Conservation (phyloP, 2,797 vertebrate genomes). For the Enteromius treurensis region DNA sequence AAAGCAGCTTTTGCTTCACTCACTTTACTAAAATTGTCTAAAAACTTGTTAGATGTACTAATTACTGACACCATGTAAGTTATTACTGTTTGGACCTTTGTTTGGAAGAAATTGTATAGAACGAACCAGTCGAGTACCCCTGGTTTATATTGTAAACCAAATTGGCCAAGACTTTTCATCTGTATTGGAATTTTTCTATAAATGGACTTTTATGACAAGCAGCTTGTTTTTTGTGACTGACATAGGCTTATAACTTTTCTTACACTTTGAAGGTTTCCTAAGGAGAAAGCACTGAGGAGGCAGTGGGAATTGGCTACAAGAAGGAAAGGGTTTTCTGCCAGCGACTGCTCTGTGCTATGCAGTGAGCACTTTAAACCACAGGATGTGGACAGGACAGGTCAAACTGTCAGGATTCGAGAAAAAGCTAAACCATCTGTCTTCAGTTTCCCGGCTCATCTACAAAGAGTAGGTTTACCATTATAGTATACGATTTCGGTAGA, state of each 20-base stretch:
- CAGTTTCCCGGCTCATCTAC: slow-evolving; percentile 27
- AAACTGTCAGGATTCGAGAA: slow-evolving; percentile 55
- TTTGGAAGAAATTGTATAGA: not conserved
- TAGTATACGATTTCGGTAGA: not conserved
- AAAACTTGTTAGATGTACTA: not conserved
- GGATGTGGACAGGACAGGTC: slow-evolving; percentile 56
- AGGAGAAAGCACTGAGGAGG: slow-evolving; percentile 46
- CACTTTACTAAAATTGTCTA: not conserved
- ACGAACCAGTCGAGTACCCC: too few relatives aligned
- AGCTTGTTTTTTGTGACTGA: not conserved
- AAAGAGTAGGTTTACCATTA: slow-evolving; percentile 42
- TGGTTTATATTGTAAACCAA: not conserved
- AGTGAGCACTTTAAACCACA: slow-evolving; percentile 52
- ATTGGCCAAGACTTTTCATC: not conserved
- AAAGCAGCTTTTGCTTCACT: not conserved
- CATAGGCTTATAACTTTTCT: slow-evolving; percentile 5
- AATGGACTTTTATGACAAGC: not conserved
- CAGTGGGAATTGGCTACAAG: slow-evolving; percentile 51
- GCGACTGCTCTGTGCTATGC: slow-evolving; percentile 46
- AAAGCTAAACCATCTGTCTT: slow-evolving; percentile 49
- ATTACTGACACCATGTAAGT: not conserved
- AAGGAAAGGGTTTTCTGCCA: slow-evolving; percentile 33
- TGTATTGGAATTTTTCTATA: not conserved
- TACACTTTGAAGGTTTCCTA: slow-evolving; percentile 53
- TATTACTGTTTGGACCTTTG: not conserved